phyloP scores from a whole-genome alignment of 2,797 vertebrate species.

The Thamnophis elegans region DNA sequence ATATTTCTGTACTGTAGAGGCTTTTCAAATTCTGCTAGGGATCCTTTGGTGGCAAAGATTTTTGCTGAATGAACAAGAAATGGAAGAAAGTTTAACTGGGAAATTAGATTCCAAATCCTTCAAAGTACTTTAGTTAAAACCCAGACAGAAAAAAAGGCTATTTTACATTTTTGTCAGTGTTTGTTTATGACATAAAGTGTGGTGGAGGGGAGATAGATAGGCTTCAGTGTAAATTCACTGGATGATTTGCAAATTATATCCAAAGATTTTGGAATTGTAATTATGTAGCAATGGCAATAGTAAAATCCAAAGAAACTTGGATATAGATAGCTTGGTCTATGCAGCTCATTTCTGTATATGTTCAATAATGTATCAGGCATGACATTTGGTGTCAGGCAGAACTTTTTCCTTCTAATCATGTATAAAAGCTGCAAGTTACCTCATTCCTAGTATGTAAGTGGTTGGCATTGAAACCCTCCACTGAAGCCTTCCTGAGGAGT shows the following conservation, averaged over 20 bases:
- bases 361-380: not conserved
- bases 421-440: not conserved
- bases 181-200: not conserved
- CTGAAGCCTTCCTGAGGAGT: not conserved
- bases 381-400: not conserved
- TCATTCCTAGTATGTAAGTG: not conserved
- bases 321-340: not conserved
- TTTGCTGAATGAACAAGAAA: not conserved
- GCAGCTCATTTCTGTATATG: not conserved
- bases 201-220: not conserved
- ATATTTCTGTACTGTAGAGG: not conserved
- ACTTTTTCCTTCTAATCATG: not conserved
- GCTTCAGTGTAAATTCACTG: not conserved
- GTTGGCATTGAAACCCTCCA: not conserved
- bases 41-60: not conserved
- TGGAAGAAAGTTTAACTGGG: not conserved
- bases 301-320: not conserved
- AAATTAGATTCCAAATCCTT: not conserved
- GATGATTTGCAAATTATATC: not conserved
- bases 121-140: not conserved
- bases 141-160: not conserved
- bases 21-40: not conserved
- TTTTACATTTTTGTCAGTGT: not conserved
- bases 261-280: not conserved
- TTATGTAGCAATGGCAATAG: not conserved